phyloP scores from a whole-genome alignment of 2,113 vertebrate species.

The Plestiodon gilberti region DNA sequence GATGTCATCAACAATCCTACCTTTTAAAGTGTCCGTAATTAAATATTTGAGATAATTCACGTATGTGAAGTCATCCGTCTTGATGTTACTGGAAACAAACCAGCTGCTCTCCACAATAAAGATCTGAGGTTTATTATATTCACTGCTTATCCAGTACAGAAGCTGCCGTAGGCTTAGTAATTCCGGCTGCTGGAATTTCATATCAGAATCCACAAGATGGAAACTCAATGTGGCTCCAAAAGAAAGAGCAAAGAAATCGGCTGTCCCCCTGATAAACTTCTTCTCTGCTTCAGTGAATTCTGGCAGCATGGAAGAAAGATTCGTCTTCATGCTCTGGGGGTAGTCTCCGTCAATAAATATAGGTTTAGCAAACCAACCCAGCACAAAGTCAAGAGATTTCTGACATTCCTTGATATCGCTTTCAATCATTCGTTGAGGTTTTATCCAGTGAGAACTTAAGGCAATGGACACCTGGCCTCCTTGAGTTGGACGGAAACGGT shows the following conservation, averaged over 20 bases:
- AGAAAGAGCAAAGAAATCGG: slow-evolving; percentile 96
- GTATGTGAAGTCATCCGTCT: slow-evolving; percentile 91
- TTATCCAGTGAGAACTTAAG: slow-evolving; percentile 95
- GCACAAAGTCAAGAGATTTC: slow-evolving; percentile 92
- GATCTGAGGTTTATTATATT: slow-evolving; percentile 90
- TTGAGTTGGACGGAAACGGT: slow-evolving; percentile 84
- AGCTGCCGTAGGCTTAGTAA: slow-evolving; percentile 91
- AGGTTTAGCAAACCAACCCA: slow-evolving; percentile 96
- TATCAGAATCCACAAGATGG: slow-evolving; percentile 87
- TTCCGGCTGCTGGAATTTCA: slow-evolving; percentile 92
- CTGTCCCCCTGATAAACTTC: slow-evolving; percentile 83
- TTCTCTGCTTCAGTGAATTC: slow-evolving; percentile 85
- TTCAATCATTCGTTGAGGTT: slow-evolving; percentile 81
- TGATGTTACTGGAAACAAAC: slow-evolving; percentile 89
- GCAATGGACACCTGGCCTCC: slow-evolving; percentile 91
- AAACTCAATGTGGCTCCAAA: slow-evolving; percentile 94
- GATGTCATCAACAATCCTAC: slow-evolving; percentile 70
- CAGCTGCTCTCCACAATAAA: slow-evolving; percentile 98
- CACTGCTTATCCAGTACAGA: slow-evolving; percentile 90
- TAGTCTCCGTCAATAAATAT: slow-evolving; percentile 94
- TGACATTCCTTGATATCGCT: slow-evolving; percentile 86
- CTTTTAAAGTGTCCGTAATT: slow-evolving; percentile 92
- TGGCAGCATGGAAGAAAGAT: slow-evolving; percentile 86
- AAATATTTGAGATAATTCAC: slow-evolving; percentile 97
- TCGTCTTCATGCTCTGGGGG: slow-evolving; percentile 88